Evolutionary conservation across 2,888 invertebrate genomes (phyloP).

Genomic region (Osedax fenrisi): DNA sequence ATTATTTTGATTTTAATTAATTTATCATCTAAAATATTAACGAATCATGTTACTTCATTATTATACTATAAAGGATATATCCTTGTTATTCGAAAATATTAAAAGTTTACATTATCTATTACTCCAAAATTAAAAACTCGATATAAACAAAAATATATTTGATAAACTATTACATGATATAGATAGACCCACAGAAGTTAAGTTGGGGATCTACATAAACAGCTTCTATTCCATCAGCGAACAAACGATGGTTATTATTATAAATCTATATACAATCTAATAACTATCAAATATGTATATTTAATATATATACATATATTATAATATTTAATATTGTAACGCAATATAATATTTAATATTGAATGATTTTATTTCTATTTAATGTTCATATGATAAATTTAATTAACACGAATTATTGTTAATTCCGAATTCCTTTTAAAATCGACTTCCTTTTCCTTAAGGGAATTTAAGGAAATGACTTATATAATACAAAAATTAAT

Average conservation of each 20-base stretch:
- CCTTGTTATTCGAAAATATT: background rate
- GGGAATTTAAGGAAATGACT: too few relatives aligned
- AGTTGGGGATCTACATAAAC: slow-evolving; percentile 43
- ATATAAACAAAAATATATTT: background rate
- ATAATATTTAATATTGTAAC: background rate
- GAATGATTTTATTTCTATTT: too few relatives aligned
- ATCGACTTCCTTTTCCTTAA: too few relatives aligned
- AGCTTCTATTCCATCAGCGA: slow-evolving; percentile 45
- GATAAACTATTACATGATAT: background rate
- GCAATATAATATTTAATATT: too few relatives aligned
- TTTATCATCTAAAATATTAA: too few relatives aligned
- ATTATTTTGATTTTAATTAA: too few relatives aligned
- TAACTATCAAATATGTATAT: background rate
- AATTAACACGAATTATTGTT: background rate
- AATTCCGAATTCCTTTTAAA: too few relatives aligned
- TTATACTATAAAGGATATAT: background rate
- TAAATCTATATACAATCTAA: background rate
- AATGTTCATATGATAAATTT: too few relatives aligned
- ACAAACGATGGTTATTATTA: slow-evolving; percentile 44
- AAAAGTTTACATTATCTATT: background rate
- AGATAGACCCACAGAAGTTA: slow-evolving; percentile 42
- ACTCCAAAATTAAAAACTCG: background rate
- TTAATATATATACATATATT: too few relatives aligned
- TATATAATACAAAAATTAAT: too few relatives aligned
- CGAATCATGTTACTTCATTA: too few relatives aligned